Conservation (phyloP, 2,888 invertebrate species). For the Pilophorus perplexus region DNA sequence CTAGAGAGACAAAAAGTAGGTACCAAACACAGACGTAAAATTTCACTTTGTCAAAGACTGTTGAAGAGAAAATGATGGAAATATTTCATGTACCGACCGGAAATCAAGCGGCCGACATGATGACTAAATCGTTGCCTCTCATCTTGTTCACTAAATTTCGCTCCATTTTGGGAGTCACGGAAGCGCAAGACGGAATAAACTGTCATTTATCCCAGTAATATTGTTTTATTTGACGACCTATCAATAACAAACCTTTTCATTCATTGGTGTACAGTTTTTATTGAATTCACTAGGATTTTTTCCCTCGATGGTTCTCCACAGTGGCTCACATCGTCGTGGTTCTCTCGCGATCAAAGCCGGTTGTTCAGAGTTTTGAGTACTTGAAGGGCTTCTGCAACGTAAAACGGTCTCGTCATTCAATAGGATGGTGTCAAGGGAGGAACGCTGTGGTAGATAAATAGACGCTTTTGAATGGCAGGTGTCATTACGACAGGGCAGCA, state of each 20-base stretch:
- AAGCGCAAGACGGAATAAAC: no score
- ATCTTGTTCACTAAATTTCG: no score
- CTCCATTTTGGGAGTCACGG: no score
- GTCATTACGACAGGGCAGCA: not conserved
- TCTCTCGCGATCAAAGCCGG: not conserved
- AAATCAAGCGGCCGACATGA: no score
- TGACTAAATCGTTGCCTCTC: conserved; percentile 11
- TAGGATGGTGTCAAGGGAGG: not conserved
- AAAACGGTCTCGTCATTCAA: not conserved
- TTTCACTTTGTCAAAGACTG: conserved; percentile 14
- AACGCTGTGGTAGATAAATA: not conserved
- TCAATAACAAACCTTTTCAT: no score
- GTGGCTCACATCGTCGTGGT: not conserved
- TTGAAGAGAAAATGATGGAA: no score
- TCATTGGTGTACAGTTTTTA: no score
- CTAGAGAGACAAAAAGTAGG: conserved; percentile 14
- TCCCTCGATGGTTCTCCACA: not conserved
- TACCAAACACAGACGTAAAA: conserved; percentile 19
- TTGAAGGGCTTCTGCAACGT: conserved; percentile 12
- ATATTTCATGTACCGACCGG: no score
- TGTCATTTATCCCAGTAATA: no score
- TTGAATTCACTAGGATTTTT: no score
- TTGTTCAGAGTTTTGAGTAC: not conserved
- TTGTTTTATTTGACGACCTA: no score
- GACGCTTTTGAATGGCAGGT: not conserved